phyloP scores from a whole-genome alignment of 2,888 invertebrate species.

The Lucinisca nassula region DNA sequence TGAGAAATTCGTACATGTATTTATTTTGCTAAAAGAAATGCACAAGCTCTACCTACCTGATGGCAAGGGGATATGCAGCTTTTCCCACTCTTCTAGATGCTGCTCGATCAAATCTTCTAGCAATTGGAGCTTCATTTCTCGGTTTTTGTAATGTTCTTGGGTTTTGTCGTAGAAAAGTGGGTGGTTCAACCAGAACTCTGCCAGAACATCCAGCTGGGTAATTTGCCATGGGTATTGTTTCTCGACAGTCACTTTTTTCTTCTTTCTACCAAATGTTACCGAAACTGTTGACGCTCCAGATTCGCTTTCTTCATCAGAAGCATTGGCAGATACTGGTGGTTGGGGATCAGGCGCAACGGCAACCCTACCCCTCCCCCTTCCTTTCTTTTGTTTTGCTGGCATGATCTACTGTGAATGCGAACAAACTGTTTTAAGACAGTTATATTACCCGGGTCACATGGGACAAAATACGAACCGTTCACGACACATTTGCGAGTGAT shows the following conservation, averaged over 20 bases:
- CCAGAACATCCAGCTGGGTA: too few species aligned
- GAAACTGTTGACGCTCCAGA: too few species aligned
- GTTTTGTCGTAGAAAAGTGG: too few species aligned
- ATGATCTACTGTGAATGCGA: background rate
- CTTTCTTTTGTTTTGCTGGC: background rate
- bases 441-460: too few species aligned
- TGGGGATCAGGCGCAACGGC: background rate
- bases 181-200: too few species aligned
- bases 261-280: background rate
- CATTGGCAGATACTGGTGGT: background rate
- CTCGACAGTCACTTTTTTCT: too few species aligned
- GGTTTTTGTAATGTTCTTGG: slow-evolving; percentile 5
- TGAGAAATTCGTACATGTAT: background rate
- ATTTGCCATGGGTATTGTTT: background rate
- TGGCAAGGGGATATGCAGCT: background rate
- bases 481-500: too few species aligned
- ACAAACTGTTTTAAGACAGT: background rate
- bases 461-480: too few species aligned
- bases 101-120: background rate
- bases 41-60: background rate
- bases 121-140: background rate
- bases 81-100: background rate
- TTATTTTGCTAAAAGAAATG: background rate
- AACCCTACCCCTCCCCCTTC: slow-evolving; percentile 2
- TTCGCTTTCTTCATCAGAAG: background rate